These are phyloP conservation scores for Parasteatoda lunata DNA, from an alignment of 2,888 invertebrate genomes.

Conservation along the genomic window DNA sequence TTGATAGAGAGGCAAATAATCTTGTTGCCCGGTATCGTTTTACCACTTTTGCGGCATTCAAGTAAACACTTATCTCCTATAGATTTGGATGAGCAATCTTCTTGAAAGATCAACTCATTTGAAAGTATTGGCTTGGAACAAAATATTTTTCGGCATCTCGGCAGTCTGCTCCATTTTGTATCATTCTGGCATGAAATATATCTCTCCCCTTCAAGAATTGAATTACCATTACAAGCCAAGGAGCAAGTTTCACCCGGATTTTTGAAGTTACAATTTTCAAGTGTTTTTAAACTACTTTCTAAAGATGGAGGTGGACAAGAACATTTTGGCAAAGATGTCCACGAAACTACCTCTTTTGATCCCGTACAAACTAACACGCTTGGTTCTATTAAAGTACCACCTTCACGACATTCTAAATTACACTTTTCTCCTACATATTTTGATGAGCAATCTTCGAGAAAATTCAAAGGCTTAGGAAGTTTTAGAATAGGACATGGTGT, in stretches of 20 bases:
- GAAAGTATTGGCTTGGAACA: constrained; percentile 1
- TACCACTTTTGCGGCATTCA: not conserved
- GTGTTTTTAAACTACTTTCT: not conserved
- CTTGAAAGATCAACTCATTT: not conserved
- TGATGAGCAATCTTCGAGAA: constrained; percentile 14
- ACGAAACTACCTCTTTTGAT: not conserved
- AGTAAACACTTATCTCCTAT: not conserved
- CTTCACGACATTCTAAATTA: constrained; percentile 4
- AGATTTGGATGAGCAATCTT: not conserved
- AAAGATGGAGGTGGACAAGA: constrained; percentile 9
- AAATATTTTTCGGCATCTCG: not conserved
- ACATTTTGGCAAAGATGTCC: constrained; percentile 11
- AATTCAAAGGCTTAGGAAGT: constrained; percentile 6
- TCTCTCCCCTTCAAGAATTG: not conserved
- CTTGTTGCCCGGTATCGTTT: not conserved
- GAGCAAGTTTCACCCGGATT: not conserved
- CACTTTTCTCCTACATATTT: constrained; percentile 6
- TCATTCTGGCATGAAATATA: constrained; percentile 11
- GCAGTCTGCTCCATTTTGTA: constrained; percentile 5
- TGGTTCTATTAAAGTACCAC: constrained; percentile 2
- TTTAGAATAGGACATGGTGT: not conserved
- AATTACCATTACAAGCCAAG: not conserved
- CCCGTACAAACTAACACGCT: not conserved
- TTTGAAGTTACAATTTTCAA: constrained; percentile 3
- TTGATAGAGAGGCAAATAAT: not conserved